phyloP scores from a whole-genome alignment of 2,888 invertebrate species.

The Aspidiotus destructor region DNA sequence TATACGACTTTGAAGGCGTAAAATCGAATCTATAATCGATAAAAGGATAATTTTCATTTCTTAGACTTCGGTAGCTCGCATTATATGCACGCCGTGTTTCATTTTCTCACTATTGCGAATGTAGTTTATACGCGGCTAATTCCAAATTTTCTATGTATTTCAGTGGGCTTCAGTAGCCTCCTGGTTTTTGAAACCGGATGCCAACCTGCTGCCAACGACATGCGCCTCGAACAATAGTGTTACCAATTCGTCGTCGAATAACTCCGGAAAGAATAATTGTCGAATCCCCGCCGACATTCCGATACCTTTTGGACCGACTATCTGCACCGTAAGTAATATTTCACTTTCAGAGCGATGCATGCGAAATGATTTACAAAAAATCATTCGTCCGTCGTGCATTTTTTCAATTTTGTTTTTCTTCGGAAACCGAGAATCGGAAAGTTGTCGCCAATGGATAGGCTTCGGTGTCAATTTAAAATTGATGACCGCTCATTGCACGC shows the following conservation, averaged over 20 bases:
- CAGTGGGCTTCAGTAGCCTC: conserved; percentile 47
- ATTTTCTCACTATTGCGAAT: no score
- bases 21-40: no score
- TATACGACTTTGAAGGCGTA: no score
- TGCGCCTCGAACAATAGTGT: conserved; percentile 19
- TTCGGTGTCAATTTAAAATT: no score
- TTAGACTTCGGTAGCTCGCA: no score
- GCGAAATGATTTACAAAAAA: no score
- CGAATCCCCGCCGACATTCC: conserved; percentile 28
- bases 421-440: neutral
- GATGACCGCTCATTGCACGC: no score
- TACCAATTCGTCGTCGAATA: conserved; percentile 24
- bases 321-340: conserved; percentile 22
- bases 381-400: no score
- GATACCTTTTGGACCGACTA: conserved; percentile 24
- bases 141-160: conserved; percentile 37
- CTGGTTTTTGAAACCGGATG: conserved; percentile 45
- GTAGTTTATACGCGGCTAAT: no score
- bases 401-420: neutral
- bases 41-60: no score
- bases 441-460: no score
- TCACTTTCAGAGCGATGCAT: neutral
- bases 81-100: no score
- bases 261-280: conserved; percentile 13
- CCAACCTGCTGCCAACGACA: conserved; percentile 27